A percentile compares a stretch with the other conserved stretches of the same genome.
These are phyloP conservation scores for Mobula birostris DNA, from an alignment of 2,113 vertebrate species.

Conservation along the genomic window DNA sequence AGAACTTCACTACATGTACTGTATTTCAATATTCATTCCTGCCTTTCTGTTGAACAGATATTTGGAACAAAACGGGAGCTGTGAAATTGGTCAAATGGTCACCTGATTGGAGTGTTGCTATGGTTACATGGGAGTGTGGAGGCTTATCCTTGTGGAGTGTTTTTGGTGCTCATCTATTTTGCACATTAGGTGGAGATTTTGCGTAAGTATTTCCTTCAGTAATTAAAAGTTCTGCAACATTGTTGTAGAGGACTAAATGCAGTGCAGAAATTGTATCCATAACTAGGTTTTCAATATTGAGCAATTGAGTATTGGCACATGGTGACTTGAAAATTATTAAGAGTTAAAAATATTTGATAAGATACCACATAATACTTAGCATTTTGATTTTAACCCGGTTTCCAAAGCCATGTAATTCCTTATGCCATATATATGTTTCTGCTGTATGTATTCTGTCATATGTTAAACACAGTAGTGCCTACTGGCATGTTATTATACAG, in stretches of 20 bases:
- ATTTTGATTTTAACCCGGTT: not conserved
- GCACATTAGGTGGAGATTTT: constrained; percentile 94
- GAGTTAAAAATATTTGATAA: constrained; percentile 34
- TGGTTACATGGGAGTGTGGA: constrained; percentile 91
- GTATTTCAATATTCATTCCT: not conserved
- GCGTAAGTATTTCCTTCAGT: constrained; percentile 64
- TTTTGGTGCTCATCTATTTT: constrained; percentile 95
- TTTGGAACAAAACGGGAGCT: constrained; percentile 93
- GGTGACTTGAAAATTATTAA: not conserved
- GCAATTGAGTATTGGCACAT: too few species aligned
- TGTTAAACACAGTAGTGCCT: not conserved
- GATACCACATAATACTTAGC: not conserved
- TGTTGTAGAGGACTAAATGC: not conserved
- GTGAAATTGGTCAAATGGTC: constrained; percentile 92
- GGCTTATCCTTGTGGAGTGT: constrained; percentile 96
- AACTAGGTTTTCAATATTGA: not conserved
- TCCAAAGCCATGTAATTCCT: not conserved
- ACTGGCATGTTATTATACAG: not conserved
- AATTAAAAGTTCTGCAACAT: not conserved
- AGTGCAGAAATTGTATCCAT: not conserved
- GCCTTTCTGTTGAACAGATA: constrained; percentile 64
- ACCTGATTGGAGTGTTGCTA: constrained; percentile 87
- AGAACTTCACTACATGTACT: not conserved
- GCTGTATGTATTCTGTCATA: too few species aligned
- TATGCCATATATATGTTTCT: too few species aligned